phyloP scores from a whole-genome alignment of 2,888 invertebrate species.

The Erannis defoliaria region DNA sequence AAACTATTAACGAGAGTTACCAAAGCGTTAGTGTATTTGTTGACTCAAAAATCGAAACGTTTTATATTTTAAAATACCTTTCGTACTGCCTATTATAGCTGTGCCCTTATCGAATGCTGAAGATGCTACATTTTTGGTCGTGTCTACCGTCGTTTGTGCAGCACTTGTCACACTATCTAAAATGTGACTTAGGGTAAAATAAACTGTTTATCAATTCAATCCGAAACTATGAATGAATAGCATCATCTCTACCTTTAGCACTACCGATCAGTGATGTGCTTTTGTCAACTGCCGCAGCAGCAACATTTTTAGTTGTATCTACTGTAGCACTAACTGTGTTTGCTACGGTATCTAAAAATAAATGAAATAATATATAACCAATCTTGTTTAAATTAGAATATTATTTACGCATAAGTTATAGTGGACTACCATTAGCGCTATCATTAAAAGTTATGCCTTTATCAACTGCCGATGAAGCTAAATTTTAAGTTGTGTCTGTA shows the following conservation, averaged over 20 bases:
- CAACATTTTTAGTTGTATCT: slow-evolving; percentile 52
- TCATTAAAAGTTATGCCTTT: slow-evolving; percentile 56
- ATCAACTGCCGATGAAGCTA: slow-evolving; percentile 57
- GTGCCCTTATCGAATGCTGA: slow-evolving; percentile 48
- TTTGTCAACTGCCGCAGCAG: slow-evolving; percentile 51
- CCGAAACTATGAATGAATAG: not conserved
- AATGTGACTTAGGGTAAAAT: not conserved
- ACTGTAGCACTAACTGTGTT: slow-evolving; percentile 44
- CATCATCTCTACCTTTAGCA: slow-evolving; percentile 40
- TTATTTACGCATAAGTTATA: not conserved
- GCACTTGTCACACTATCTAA: slow-evolving; percentile 30
- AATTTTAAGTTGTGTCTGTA: slow-evolving; percentile 62
- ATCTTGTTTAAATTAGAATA: not conserved
- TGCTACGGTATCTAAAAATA: slow-evolving; percentile 42
- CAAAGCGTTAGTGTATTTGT: not conserved
- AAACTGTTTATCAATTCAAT: not conserved
- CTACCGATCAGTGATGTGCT: slow-evolving; percentile 43
- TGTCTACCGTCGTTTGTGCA: slow-evolving; percentile 29
- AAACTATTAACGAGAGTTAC: not conserved
- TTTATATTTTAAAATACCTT: slow-evolving; percentile 32
- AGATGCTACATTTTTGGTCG: slow-evolving; percentile 46
- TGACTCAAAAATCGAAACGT: not conserved
- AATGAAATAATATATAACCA: slow-evolving; percentile 11
- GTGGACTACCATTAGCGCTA: slow-evolving; percentile 58
- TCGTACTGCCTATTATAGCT: slow-evolving; percentile 40